Conservation (phyloP, 1,140 invertebrate species). For the Diorhabda elongata region DNA sequence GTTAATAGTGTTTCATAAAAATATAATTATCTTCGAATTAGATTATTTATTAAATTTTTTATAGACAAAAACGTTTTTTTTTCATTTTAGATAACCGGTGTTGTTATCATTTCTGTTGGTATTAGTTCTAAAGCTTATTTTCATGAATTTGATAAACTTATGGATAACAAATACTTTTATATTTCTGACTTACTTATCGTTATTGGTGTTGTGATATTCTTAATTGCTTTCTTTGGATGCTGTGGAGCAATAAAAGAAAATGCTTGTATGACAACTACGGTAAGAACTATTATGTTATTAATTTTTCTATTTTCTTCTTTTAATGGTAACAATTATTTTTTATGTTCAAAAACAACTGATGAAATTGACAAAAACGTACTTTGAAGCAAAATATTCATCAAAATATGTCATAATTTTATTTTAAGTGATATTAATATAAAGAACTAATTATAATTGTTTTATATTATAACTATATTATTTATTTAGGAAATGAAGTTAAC, state of each 20-base stretch:
- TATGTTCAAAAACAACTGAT: too few species aligned
- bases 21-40: neutral
- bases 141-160: slow-evolving; percentile 62
- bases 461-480: too few species aligned
- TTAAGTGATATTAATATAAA: too few species aligned
- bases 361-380: too few species aligned
- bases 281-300: slow-evolving; percentile 44
- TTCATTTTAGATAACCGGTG: slow-evolving; percentile 39
- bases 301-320: too few species aligned
- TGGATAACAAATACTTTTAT: slow-evolving; percentile 62
- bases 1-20: neutral
- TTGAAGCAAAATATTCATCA: too few species aligned
- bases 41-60: slow-evolving; percentile 6
- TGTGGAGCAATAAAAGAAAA: slow-evolving; percentile 82
- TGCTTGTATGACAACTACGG: slow-evolving; percentile 78
- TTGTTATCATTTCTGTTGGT: slow-evolving; percentile 63
- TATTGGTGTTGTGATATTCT: slow-evolving; percentile 71
- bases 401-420: too few species aligned
- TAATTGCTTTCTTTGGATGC: slow-evolving; percentile 83
- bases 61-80: slow-evolving; percentile 6
- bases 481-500: too few species aligned
- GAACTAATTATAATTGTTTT: too few species aligned
- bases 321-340: too few species aligned
- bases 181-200: slow-evolving; percentile 74
- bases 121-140: slow-evolving; percentile 62